These are phyloP conservation scores for Pachyuromys duprasi DNA, from an alignment of 2,797 vertebrate species.

Conservation along the genomic window DNA sequence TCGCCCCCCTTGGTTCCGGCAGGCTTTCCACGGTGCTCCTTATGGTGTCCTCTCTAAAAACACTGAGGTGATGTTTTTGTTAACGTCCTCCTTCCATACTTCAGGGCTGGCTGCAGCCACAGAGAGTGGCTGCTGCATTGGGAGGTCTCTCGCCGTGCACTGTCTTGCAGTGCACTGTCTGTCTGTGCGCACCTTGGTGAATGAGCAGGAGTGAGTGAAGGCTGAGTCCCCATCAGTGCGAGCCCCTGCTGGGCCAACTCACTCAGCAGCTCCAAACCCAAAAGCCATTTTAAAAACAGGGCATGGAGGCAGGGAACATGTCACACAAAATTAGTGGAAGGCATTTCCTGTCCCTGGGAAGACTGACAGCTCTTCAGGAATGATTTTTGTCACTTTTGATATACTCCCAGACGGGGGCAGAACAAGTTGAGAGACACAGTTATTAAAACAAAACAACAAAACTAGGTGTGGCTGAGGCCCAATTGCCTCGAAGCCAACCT, in stretches of 20 bases:
- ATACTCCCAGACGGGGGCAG: neutral
- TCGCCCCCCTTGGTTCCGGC: neutral
- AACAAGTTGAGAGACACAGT: neutral
- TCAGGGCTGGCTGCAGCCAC: neutral
- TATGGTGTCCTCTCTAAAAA: neutral
- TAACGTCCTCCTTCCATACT: neutral
- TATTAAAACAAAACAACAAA: neutral
- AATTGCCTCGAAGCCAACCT: neutral
- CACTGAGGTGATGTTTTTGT: neutral
- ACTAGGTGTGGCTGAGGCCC: neutral
- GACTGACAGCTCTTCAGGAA: constrained; percentile 18
- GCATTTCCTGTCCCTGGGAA: neutral
- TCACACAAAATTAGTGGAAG: constrained; percentile 29
- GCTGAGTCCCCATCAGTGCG: neutral
- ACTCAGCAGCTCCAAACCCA: neutral
- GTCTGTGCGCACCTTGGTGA: neutral
- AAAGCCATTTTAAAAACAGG: neutral
- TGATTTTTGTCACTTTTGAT: constrained; percentile 52
- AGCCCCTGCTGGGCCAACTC: neutral
- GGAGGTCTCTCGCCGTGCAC: neutral
- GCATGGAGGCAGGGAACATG: neutral
- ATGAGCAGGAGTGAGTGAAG: neutral
- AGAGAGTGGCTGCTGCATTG: too few species aligned
- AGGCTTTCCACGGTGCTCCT: neutral
- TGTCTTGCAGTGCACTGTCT: neutral